Evolutionary conservation across 2,797 vertebrate species (phyloP), one percentile per base, ranked within the genome.

Genomic region (Darevskia nairensis): DNA sequence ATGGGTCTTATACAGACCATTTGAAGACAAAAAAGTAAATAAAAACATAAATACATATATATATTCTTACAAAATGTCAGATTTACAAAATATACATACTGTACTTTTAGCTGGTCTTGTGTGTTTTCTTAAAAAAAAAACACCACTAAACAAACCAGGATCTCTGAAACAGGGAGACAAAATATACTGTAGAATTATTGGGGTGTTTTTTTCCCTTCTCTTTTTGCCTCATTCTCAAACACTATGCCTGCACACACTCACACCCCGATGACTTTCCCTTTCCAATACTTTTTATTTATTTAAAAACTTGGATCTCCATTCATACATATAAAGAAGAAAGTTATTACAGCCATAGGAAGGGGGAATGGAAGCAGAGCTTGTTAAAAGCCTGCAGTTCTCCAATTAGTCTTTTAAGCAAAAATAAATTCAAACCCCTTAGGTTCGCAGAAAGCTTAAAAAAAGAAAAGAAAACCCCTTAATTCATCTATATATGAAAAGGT

Each of bases 1-100:
- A 95, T 96, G 95, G 95, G 92, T 94, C 94, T 97, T 95, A 91
- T 95, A 95, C 93, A 96, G 95, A 96, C 94, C 93, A 95, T 82
- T 96, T 39, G 78, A 95, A 96, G 93, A 92, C 80, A 64, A 93
- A 92, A 96, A 96, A 94, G 93, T 93, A 97, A 97, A 96, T 98
- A 98, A 98, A 98, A 98, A 98, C 96, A 96, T 97, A 97, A 97
- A 98, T 98, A 98, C 98, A 98, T 98, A 98, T 97, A 97, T 97
- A 97, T 97, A 97, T 97, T 98, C 97, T 96, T 98, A 97, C 96
- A 97, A 97, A 98, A 97, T 95, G 94, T 90, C 94, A 96, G 95
- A 96, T 98, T 98, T 98, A 98, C 97, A 98, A 97, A 98, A 97
- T 97, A 97, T 97, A 97, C 97, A 97, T 95, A 96, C 95, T 96